Conservation (phyloP, 2,797 vertebrate genomes). For the Gouania willdenowi region DNA sequence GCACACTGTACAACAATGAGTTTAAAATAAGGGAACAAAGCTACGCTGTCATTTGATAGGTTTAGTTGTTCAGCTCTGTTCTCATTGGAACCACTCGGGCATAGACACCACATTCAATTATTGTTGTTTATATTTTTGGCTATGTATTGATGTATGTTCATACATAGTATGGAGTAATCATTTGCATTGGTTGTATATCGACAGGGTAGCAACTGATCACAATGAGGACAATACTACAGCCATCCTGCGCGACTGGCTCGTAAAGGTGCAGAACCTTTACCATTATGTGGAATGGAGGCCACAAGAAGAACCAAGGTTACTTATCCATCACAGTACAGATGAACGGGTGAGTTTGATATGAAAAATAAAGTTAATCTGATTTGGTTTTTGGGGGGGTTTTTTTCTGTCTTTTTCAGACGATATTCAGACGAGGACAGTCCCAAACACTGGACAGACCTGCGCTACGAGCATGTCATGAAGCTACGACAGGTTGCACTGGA, state of each 20-base stretch:
- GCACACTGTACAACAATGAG: slow-evolving; percentile 40
- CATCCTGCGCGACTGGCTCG: slow-evolving; percentile 85
- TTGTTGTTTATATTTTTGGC: not conserved
- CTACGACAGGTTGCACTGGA: slow-evolving; percentile 88
- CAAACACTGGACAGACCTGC: slow-evolving; percentile 84
- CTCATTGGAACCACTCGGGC: slow-evolving; percentile 10
- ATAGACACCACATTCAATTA: not conserved
- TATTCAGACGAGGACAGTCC: slow-evolving; percentile 83
- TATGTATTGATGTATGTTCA: too few species aligned
- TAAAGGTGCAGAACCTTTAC: slow-evolving; percentile 83
- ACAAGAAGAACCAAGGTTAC: slow-evolving; percentile 81
- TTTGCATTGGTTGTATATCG: slow-evolving; percentile 10
- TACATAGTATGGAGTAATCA: too few species aligned
- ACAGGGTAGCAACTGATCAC: slow-evolving; percentile 91
- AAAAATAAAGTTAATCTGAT: not conserved
- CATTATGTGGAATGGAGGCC: slow-evolving; percentile 92
- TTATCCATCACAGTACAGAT: not conserved
- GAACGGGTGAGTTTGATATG: too few species aligned
- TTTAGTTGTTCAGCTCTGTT: slow-evolving; percentile 32
- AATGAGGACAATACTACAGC: slow-evolving; percentile 87
- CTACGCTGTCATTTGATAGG: slow-evolving; percentile 36
- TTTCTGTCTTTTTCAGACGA: slow-evolving; percentile 58
- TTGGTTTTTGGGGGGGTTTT: too few species aligned
- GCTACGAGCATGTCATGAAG: slow-evolving; percentile 90
- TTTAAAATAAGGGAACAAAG: slow-evolving; percentile 18